These are phyloP conservation scores for Scomber japonicus DNA, from an alignment of 2,113 vertebrate genomes.

Conservation along the genomic window DNA sequence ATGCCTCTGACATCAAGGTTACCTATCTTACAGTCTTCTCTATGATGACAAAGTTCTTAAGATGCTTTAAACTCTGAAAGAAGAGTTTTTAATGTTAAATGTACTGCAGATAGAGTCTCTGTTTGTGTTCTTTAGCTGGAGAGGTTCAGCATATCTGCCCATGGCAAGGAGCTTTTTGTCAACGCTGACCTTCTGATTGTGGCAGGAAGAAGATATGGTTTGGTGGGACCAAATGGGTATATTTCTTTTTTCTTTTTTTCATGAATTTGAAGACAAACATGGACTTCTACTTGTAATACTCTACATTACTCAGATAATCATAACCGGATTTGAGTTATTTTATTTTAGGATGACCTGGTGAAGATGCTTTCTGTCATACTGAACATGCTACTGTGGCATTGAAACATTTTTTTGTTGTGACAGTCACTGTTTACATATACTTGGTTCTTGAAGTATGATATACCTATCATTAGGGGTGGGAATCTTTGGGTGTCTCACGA, in stretches of 20 bases:
- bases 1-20: conserved; percentile 95
- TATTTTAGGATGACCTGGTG: not conserved
- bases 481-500: too few species aligned
- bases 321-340: too few species aligned
- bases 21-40: not conserved
- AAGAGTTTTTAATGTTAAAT: not conserved
- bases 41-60: not conserved
- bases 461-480: too few species aligned
- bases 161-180: conserved; percentile 94
- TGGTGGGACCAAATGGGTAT: conserved; percentile 95
- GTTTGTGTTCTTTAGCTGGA: conserved; percentile 84
- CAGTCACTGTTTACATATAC: too few species aligned
- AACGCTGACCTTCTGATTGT: conserved; percentile 94
- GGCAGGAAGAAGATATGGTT: conserved; percentile 91
- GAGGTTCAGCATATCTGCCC: conserved; percentile 95
- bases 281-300: too few species aligned
- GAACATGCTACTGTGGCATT: too few species aligned
- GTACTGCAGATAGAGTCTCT: not conserved
- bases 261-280: too few species aligned
- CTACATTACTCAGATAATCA: too few species aligned
- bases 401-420: too few species aligned
- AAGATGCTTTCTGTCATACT: not conserved
- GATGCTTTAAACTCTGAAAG: not conserved
- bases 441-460: too few species aligned
- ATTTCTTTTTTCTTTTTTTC: too few species aligned